phyloP scores from a whole-genome alignment of 2,888 invertebrate genomes.

The Drosophila setosimentum region DNA sequence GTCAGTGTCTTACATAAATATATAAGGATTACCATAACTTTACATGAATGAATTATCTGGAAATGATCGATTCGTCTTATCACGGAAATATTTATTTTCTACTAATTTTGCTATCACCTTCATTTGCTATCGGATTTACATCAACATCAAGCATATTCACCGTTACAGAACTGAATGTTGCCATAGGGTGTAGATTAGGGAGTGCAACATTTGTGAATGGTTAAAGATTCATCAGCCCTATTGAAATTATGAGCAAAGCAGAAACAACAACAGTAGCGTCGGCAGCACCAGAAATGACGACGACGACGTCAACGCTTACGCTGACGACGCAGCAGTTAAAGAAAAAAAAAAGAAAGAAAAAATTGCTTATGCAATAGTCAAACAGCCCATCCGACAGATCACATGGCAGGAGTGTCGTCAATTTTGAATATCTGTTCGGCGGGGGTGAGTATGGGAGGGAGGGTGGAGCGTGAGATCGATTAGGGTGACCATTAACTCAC shows the following conservation, averaged over 20 bases:
- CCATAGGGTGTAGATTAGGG: neutral
- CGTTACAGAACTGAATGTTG: neutral
- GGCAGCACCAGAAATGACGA: constrained; percentile 22
- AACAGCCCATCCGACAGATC: constrained; percentile 50
- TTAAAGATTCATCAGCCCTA: constrained; percentile 25
- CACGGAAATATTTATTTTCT: neutral
- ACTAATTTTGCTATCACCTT: neutral
- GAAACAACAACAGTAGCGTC: constrained; percentile 12
- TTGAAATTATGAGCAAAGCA: constrained; percentile 19
- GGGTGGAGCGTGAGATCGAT: neutral
- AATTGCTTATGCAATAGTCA: constrained; percentile 65
- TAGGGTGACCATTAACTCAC: constrained; percentile 85
- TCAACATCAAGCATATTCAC: neutral
- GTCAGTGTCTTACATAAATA: neutral
- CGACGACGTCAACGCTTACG: constrained; percentile 22
- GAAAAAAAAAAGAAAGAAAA: constrained; percentile 65
- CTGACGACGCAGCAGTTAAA: constrained; percentile 28
- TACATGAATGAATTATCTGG: no score
- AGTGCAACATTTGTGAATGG: constrained; percentile 9
- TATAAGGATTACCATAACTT: neutral
- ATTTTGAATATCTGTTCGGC: constrained; percentile 8
- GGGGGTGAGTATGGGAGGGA: neutral
- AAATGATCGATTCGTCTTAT: neutral
- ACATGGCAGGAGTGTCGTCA: constrained; percentile 45
- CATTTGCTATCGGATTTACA: neutral